These are phyloP conservation scores for Orthonyx spaldingii DNA, from an alignment of 2,113 vertebrate species.

Conservation along the genomic window DNA sequence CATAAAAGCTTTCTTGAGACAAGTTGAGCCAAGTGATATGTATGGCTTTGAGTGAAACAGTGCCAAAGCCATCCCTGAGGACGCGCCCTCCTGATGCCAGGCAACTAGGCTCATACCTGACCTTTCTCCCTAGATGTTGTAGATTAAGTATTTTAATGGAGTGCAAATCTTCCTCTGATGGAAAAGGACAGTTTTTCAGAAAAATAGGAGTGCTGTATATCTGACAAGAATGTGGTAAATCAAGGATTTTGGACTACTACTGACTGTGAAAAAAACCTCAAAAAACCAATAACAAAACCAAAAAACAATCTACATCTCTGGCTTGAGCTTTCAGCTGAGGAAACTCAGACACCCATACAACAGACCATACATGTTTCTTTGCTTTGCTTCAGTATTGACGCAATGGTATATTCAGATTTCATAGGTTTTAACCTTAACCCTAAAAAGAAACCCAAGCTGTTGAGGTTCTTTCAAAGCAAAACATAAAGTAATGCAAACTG, in stretches of 20 bases:
- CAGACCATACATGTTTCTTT: background rate
- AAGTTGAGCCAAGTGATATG: rapidly evolving
- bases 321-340: background rate
- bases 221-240: background rate
- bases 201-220: background rate
- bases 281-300: background rate
- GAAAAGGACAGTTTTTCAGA: background rate
- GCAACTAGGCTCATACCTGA: background rate
- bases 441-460: slow-evolving; percentile 17
- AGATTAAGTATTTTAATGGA: background rate
- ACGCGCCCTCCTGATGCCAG: background rate
- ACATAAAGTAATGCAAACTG: slow-evolving; percentile 10
- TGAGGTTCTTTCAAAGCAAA: slow-evolving; percentile 34
- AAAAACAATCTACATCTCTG: background rate
- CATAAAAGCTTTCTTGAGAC: background rate
- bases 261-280: background rate
- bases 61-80: background rate
- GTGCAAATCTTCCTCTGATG: background rate
- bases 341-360: background rate
- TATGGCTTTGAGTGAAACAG: background rate
- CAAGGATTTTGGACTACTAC: background rate
- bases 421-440: slow-evolving; percentile 27
- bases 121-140: background rate
- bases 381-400: background rate
- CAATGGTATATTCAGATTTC: background rate